phyloP scores from a whole-genome alignment of 2,888 invertebrate genomes.

The Machimus rusticus region DNA sequence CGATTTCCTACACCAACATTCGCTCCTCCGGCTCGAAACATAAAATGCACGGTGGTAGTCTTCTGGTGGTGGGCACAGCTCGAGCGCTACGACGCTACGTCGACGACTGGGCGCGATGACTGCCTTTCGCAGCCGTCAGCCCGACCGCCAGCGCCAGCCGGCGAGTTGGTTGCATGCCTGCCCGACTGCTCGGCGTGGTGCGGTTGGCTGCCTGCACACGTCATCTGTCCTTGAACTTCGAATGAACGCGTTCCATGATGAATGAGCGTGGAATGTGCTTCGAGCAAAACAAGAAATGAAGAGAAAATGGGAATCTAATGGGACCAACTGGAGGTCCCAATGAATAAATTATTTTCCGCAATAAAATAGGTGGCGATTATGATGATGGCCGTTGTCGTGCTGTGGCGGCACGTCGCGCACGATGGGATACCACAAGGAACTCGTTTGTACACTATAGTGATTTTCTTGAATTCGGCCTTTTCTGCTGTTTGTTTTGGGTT shows the following conservation, averaged over 20 bases:
- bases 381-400: neutral
- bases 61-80: neutral
- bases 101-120: neutral
- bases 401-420: neutral
- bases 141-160: neutral
- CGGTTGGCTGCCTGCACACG: constrained; percentile 42
- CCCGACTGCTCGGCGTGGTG: neutral
- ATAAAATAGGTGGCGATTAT: neutral
- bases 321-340: neutral
- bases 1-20: neutral
- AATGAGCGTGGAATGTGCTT: constrained; percentile 24
- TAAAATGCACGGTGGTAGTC: neutral
- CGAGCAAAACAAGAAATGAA: neutral
- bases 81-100: neutral
- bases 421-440: neutral
- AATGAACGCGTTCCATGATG: constrained; percentile 48
- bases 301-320: neutral
- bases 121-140: neutral
- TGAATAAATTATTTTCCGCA: constrained; percentile 1
- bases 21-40: neutral
- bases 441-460: neutral
- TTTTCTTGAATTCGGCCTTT: neutral
- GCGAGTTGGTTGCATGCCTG: neutral
- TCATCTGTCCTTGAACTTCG: constrained; percentile 52
- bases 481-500: neutral